Evolutionary conservation across 2,113 vertebrate genomes (phyloP), one percentile per base, ranked within the genome.

Genomic region (Labrus mixtus): DNA sequence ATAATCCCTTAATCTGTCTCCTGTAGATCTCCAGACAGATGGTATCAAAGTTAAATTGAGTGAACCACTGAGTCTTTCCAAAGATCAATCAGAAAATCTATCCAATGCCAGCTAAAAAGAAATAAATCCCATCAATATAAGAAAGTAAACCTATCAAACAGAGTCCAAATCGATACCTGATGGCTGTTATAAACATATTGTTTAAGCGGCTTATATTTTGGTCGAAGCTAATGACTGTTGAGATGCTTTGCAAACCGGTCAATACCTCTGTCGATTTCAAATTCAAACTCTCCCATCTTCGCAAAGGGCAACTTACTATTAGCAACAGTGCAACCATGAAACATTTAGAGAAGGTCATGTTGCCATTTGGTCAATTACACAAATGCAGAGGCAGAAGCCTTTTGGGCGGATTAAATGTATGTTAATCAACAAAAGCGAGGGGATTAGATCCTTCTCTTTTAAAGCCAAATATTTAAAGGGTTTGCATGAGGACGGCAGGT

Each of bases 231-330:
- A 79, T 64, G 55, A 68, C 22, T 56, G 12, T 23, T 1, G 16
- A 29, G 36, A 36, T 25, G 65, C 60, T 36, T 22, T 25, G 46
- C 54, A 12, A 60, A 36, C 53, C 73, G 61, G 50, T 87, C 81
- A 63, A 81, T 86, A 76, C 16, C 9, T 39, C 36, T 62, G 60
- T 73, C 1, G 16, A 65, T 79, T 82, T 61, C 66, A 23, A 66
- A 60, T 84, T 73, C 53, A 65, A 76, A 67, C 46, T 46, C 20
- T 36, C 12, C 20, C 51, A 54, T 81, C 65, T 72, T 3, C 33
- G 13, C 67, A 71, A 90, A 91, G 76, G 88, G 87, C 74, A 80
- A 6, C 50, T 71, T 43, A n/a, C 58, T 67, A 76, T 76, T 56
- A 58, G 59, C 10, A 53, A 71, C 55, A 41, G 13, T 53, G 11